Base-by-base conservation (phyloP, 1,140 invertebrate species). In the Batillaria attramentaria region DNA sequence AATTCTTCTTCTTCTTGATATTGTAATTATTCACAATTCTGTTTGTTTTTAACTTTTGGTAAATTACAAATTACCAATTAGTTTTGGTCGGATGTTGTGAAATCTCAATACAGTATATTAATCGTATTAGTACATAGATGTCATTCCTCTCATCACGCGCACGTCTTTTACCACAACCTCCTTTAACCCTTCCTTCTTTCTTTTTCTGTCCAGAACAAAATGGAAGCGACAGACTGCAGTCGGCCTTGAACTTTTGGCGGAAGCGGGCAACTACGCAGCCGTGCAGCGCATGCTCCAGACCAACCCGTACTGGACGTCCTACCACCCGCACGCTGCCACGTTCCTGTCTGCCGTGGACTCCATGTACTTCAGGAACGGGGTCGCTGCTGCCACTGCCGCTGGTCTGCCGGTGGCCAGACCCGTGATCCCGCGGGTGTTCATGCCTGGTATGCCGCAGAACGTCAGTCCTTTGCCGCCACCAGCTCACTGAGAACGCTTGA, bases 141-240 rank as follows among this genome's bases (percentile, higher is more conserved):
- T n/a, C n/a, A n/a, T n/a, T n/a, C n/a, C n/a, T n/a, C n/a, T n/a
- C n/a, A n/a, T n/a, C n/a, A n/a, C n/a, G n/a, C n/a, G n/a, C n/a
- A n/a, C n/a, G n/a, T n/a, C n/a, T n/a, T n/a, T n/a, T n/a, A n/a
- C n/a, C n/a, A n/a, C n/a, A n/a, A n/a, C n/a, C n/a, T n/a, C n/a
- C n/a, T n/a, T n/a, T n/a, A n/a, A n/a, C n/a, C n/a, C n/a, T n/a
- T n/a, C n/a, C n/a, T n/a, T n/a, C n/a, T n/a, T n/a, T 88, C 92
- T 86, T 90, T 93, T 92, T 57, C 35, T 70, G 78, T 81, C 18
- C 94, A 99, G 98, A 92, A 99, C 98, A 86, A 99, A 99, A 93
- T 99, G 98, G 98, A 99, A 99, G 91, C 94, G 98, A 8, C 98
- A 99, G 91, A 98, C 98, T 3, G 97, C 98, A 0, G 98, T 99